These are phyloP conservation scores for Telmatherina bonti DNA, from an alignment of 2,797 vertebrate species.

Conservation along the genomic window DNA sequence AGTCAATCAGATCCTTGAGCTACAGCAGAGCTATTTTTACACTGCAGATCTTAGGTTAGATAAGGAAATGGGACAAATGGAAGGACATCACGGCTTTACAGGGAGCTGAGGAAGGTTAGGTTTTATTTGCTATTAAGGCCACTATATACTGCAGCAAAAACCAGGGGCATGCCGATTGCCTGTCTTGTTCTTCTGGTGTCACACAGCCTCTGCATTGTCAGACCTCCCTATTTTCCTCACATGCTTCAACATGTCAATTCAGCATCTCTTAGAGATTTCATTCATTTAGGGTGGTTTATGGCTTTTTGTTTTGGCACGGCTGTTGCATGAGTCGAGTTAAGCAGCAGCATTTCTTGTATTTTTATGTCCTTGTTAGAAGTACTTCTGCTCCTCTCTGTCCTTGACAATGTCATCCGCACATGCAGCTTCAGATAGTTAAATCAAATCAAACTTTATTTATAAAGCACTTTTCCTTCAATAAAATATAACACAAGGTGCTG, in stretches of 20 bases:
- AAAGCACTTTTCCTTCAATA: too few relatives aligned
- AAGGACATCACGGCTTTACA: neutral
- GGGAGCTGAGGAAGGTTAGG: neutral
- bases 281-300: neutral
- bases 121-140: neutral
- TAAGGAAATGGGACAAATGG: slow-evolving; percentile 1
- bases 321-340: too few relatives aligned
- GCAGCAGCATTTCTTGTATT: too few relatives aligned
- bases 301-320: neutral
- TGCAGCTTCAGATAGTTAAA: neutral
- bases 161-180: neutral
- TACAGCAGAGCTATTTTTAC: neutral
- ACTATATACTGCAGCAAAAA: neutral
- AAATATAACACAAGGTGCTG: too few relatives aligned
- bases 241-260: neutral
- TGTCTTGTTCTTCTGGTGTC: neutral
- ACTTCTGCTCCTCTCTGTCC: neutral
- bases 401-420: neutral
- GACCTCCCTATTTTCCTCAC: neutral
- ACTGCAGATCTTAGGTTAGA: neutral
- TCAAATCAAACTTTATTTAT: too few relatives aligned
- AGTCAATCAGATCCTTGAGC: neutral
- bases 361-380: neutral
- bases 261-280: neutral
- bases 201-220: neutral